Conservation (phyloP, 2,113 vertebrate species). For the Ceyx melanurus region DNA sequence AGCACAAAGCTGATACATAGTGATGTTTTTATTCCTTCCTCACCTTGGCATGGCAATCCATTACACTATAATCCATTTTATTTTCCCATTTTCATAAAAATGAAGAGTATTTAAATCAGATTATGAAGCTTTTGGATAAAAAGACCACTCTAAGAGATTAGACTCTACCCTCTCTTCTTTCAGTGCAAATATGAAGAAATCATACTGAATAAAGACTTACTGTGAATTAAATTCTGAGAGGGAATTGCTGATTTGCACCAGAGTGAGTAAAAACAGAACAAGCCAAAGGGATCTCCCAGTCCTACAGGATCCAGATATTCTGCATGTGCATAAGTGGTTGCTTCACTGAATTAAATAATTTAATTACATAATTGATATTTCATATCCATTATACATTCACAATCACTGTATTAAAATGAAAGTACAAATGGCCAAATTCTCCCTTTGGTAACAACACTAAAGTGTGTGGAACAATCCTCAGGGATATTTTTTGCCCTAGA, state of each 20-base stretch:
- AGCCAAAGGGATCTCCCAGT: background rate
- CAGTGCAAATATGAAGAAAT: background rate
- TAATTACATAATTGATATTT: slow-evolving; percentile 15
- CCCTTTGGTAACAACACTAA: background rate
- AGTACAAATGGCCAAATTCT: background rate
- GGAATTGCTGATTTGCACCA: background rate
- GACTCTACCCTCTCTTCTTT: background rate
- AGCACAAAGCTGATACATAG: background rate
- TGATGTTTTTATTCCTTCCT: background rate
- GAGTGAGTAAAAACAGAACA: background rate
- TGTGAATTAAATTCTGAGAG: background rate
- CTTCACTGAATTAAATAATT: slow-evolving; percentile 7
- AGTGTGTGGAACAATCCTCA: background rate
- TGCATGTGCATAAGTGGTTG: background rate
- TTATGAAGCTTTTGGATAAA: background rate
- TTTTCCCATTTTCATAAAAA: background rate
- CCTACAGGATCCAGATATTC: background rate
- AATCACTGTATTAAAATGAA: background rate
- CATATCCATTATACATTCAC: background rate
- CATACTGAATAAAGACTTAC: background rate
- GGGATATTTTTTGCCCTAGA: background rate
- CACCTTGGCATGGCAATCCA: background rate
- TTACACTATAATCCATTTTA: background rate
- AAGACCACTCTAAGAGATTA: background rate
- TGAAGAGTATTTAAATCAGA: background rate